Percentiles rank a stretch among this genome's conserved stretches.
These are phyloP conservation scores for Dasypolia templi DNA, from an alignment of 2,888 invertebrate genomes.

Conservation along the genomic window DNA sequence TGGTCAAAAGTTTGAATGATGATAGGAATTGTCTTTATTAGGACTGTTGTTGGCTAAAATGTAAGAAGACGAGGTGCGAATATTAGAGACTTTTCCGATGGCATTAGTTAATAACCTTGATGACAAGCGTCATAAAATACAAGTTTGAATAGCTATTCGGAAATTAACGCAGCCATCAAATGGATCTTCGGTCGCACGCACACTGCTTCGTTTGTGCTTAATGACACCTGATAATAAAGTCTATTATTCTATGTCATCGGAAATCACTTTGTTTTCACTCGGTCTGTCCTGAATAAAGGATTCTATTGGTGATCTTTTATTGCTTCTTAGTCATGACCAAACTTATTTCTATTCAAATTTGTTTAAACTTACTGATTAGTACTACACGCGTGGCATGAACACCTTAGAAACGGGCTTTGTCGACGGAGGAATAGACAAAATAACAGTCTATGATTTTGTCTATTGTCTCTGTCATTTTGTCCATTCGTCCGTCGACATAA, in stretches of 20 bases:
- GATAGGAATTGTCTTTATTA: constrained; percentile 16
- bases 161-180: background rate
- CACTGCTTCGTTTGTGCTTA: background rate
- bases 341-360: background rate
- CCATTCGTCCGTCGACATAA: no score
- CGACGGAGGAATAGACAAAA: no score
- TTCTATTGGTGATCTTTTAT: background rate
- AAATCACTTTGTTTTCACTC: background rate
- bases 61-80: no score
- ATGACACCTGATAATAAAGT: background rate
- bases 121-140: background rate
- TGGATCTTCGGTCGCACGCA: no score
- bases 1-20: constrained; percentile 8
- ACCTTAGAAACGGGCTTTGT: no score
- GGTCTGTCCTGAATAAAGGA: background rate
- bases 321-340: background rate
- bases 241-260: background rate
- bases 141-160: background rate
- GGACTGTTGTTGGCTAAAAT: background rate
- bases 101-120: background rate
- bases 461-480: no score
- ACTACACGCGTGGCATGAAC: no score
- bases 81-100: background rate
- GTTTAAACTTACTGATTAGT: background rate
- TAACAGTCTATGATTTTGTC: no score